Evolutionary conservation across 1,140 invertebrate genomes (phyloP), one percentile per base, ranked within the genome.

Genomic region (Lucilia sericata): DNA sequence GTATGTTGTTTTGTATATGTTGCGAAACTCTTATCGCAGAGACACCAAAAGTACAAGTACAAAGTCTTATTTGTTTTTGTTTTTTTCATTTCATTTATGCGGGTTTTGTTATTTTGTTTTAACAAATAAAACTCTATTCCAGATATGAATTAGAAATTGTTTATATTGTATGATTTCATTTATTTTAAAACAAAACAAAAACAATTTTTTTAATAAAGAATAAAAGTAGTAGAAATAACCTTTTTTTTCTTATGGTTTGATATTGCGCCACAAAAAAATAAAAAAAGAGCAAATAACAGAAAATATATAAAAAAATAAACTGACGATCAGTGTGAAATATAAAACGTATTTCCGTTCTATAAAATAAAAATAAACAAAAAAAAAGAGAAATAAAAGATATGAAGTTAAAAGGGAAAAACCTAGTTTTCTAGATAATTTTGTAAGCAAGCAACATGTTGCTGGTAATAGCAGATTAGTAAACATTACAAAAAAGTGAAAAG

Each of bases 21-120:
- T 42, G 5, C 14, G 5, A 60, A 60, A 60, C n/a, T 60, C 55
- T 60, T 60, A 60, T 60, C 55, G n/a, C 14, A 60, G 55, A 60
- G 55, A n/a, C 55, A 60, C n/a, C 25, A 60, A n/a, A 60, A 60
- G n/a, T n/a, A 17, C 51, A 60, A 60, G 55, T 60, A 60, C 55
- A 60, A 60, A 60, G 55, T 60, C 55, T 60, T 60, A 17, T 60
- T 60, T 60, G 7, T 55, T 55, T 14, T 55, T 55, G 3, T 60
- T 60, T 60, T 60, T 14, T 60, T 60, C 14, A 60, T 60, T 60
- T n/a, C n/a, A n/a, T 60, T 60, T 60, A n/a, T 60, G 7, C 14
- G 55, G n/a, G 14, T 60, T 60, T 30, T 60, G 55, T 60, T 17
- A n/a, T 60, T 60, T 60, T 60, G 4, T 60, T 60, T 10, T 42